Evolutionary conservation across 2,113 vertebrate species (phyloP), one percentile per base, ranked within the genome.

Genomic region (Orcinus orca): DNA sequence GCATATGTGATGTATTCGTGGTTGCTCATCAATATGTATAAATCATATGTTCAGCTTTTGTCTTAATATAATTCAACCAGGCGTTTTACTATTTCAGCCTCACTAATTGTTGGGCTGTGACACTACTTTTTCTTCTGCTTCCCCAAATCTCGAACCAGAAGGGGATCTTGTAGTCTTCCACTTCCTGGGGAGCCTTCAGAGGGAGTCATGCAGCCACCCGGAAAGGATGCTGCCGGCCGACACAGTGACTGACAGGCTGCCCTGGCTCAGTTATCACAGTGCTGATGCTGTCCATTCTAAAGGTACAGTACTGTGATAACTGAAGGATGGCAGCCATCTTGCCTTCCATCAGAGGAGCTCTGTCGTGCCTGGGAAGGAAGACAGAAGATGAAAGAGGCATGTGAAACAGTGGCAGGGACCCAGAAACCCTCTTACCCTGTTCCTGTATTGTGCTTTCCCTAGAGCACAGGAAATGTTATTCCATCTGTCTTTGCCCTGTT

Each of bases 291-390:
- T 99, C 99, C 99, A 98, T 99, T 99, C 99, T 99, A 99, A 99
- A 99, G 99, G 99, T 99, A 99, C 99, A 99, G 99, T 99, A 99
- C 99, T 99, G 99, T 99, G 99, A 99, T 99, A 99, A 99, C 99
- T 99, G 99, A 99, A 99, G 99, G 99, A 99, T 99, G 99, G 99
- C 99, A 99, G 99, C 99, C 99, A 99, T 99, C 99, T 99, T 99
- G 99, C 99, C 99, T 99, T 99, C 98, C 76, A 0, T 14, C 85
- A 0, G 2, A 86, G 80, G 80, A 67, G 44, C 50, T 67, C 33
- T 65, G 0, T 53, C 29, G 0, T 13, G 62, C 77, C 87, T 33
- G 29, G 55, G 36, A 77, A 77, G 70, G 70, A 74, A 73, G 89
- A 70, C 70, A 3, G 87, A 84, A 87, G 63, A 31, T 0, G 7